Evolutionary conservation across 2,888 invertebrate species (phyloP).

Genomic region (Apocheima hispidaria): DNA sequence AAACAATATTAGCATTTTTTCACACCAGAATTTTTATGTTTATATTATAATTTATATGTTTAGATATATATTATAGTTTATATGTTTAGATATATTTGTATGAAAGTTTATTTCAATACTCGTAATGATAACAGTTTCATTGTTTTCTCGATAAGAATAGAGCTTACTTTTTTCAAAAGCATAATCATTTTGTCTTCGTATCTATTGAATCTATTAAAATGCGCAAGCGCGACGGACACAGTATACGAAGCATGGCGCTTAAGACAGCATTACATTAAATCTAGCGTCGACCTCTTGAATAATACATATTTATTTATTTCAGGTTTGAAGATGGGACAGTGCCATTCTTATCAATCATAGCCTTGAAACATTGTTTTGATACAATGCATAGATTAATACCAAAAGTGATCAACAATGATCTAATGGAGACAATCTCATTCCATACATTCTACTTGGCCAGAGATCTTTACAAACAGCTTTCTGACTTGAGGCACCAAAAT

Average conservation of each 20-base stretch:
- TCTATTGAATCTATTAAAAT: no score
- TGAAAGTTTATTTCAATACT: no score
- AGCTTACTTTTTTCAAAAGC: no score
- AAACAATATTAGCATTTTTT: no score
- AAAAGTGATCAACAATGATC: conserved; percentile 67
- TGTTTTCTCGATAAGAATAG: no score
- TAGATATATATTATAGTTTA: no score
- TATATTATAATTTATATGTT: no score
- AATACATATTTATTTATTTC: conserved; percentile 49
- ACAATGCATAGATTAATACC: conserved; percentile 89
- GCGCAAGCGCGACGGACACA: no score
- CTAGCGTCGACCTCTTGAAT: neutral
- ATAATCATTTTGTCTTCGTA: no score
- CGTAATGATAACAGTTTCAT: no score
- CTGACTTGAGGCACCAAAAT: conserved; percentile 89
- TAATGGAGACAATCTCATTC: conserved; percentile 88
- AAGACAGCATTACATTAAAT: neutral
- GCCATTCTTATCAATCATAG: conserved; percentile 93
- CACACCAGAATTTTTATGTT: no score
- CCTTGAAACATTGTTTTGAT: conserved; percentile 94
- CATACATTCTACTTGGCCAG: conserved; percentile 92
- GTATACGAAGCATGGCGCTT: neutral
- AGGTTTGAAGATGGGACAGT: conserved; percentile 98
- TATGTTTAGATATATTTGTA: no score
- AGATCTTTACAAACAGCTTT: conserved; percentile 89